Conservation (phyloP, 2,888 invertebrate genomes). For the Beris morrisii region DNA sequence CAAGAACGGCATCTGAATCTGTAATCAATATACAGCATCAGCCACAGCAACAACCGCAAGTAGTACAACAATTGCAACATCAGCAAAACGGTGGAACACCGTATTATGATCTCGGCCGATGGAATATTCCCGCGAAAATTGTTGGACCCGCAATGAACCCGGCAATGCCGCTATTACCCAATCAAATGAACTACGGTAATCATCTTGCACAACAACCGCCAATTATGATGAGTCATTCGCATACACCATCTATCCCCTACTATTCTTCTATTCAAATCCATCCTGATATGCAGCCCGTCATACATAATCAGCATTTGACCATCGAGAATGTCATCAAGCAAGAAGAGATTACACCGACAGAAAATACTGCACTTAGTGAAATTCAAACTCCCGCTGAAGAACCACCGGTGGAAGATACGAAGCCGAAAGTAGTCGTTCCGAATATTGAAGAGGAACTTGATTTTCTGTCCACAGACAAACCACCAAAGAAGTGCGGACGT, state of each 20-base stretch:
- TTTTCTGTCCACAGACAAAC: slow-evolving; percentile 66
- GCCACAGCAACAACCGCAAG: slow-evolving; percentile 43
- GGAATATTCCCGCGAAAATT: slow-evolving; percentile 65
- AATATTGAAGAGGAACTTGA: slow-evolving; percentile 87
- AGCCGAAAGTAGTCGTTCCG: slow-evolving; percentile 83
- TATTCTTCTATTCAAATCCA: slow-evolving; percentile 45
- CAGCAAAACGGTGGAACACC: slow-evolving; percentile 62
- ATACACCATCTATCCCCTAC: slow-evolving; percentile 36
- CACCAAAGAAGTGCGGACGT: slow-evolving; percentile 23
- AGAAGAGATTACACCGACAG: no score
- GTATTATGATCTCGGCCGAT: slow-evolving; percentile 79
- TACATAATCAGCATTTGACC: slow-evolving; percentile 48
- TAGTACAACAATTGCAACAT: slow-evolving; percentile 50
- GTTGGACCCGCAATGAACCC: slow-evolving; percentile 7
- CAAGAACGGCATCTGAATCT: slow-evolving; percentile 53
- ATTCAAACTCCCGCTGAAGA: slow-evolving; percentile 43
- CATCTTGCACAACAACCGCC: slow-evolving; percentile 43
- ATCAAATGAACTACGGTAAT: slow-evolving; percentile 25
- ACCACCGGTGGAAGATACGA: slow-evolving; percentile 57
- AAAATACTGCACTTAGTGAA: slow-evolving; percentile 38
- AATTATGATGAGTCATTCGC: slow-evolving; percentile 55
- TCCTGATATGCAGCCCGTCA: slow-evolving; percentile 61
- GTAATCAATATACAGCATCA: slow-evolving; percentile 12
- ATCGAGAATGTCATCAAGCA: no score
- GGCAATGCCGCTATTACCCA: slow-evolving; percentile 3